Evolutionary conservation across 2,113 vertebrate species (phyloP).

Genomic region (Enhydra lutris): DNA sequence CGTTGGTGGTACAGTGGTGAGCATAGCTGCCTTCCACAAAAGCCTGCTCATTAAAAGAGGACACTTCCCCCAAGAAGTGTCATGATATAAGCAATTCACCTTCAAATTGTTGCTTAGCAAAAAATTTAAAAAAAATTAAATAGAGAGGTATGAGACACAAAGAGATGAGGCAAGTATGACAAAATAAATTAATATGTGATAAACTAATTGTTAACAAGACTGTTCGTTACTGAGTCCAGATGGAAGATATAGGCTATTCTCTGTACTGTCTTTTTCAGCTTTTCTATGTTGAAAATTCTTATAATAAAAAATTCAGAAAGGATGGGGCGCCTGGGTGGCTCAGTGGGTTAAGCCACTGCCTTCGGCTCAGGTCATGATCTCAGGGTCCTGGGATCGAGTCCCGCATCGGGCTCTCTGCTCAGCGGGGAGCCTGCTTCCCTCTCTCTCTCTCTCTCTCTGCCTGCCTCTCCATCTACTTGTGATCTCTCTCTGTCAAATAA

Average conservation of each 20-base stretch:
- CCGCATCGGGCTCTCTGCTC: no score
- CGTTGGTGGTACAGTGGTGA: not conserved
- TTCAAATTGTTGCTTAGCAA: not conserved
- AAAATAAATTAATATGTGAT: not conserved
- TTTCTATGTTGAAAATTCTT: constrained; percentile 6
- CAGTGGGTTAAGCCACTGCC: no score
- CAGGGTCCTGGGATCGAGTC: no score
- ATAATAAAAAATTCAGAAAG: not conserved
- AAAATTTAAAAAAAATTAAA: not conserved
- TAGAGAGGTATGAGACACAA: not conserved
- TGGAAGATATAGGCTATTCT: not conserved
- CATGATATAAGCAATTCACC: not conserved
- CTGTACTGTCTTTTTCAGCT: not conserved
- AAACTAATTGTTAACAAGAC: not conserved
- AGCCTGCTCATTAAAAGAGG: not conserved
- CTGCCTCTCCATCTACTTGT: no score
- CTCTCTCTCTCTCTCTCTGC: no score
- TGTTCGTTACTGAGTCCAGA: not conserved
- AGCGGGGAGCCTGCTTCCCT: no score
- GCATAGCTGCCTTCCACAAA: not conserved
- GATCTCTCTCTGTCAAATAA: no score
- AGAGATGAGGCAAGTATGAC: not conserved
- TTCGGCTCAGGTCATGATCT: no score
- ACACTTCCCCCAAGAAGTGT: not conserved
- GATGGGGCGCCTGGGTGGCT: no score